A percentile compares a stretch with the other conserved stretches of the same genome.
These are phyloP conservation scores for Tethea ocularis DNA, from an alignment of 2,888 invertebrate genomes.

Conservation along the genomic window DNA sequence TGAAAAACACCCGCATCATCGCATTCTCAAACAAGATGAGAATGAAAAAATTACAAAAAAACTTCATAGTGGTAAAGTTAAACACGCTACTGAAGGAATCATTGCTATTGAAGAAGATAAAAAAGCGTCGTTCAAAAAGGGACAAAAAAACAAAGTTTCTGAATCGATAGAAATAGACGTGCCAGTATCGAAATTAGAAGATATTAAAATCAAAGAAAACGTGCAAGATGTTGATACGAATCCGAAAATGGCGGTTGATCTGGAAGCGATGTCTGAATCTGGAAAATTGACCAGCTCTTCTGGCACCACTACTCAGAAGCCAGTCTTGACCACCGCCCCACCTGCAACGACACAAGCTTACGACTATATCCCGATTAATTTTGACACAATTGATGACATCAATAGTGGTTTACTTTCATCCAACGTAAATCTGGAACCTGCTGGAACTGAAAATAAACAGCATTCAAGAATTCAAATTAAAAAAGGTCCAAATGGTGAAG, in stretches of 20 bases:
- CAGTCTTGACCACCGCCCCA: conserved; percentile 81
- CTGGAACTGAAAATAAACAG: conserved; percentile 87
- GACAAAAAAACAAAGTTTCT: conserved; percentile 64
- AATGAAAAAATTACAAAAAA: conserved; percentile 76
- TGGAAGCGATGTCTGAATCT: conserved; percentile 78
- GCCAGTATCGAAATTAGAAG: conserved; percentile 76
- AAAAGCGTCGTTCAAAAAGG: conserved; percentile 62
- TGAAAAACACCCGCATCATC: conserved; percentile 71
- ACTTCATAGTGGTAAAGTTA: conserved; percentile 62
- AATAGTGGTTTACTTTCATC: conserved; percentile 77
- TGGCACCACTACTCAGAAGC: conserved; percentile 81
- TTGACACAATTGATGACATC: conserved; percentile 78
- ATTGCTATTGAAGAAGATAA: conserved; percentile 79
- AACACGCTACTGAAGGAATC: conserved; percentile 72
- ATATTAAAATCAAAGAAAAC: conserved; percentile 78
- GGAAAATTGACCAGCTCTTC: conserved; percentile 68
- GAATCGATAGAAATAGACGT: conserved; percentile 77
- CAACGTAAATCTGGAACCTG: conserved; percentile 83
- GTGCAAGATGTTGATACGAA: conserved; percentile 75
- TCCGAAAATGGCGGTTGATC: conserved; percentile 70
- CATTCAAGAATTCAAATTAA: conserved; percentile 92
- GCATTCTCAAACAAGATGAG: conserved; percentile 65
- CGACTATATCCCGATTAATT: conserved; percentile 77
- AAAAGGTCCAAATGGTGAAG: conserved; percentile 94
- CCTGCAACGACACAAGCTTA: conserved; percentile 62